These are phyloP conservation scores for Psix sp. DNA, from an alignment of 1,140 invertebrate genomes.

Conservation along the genomic window DNA sequence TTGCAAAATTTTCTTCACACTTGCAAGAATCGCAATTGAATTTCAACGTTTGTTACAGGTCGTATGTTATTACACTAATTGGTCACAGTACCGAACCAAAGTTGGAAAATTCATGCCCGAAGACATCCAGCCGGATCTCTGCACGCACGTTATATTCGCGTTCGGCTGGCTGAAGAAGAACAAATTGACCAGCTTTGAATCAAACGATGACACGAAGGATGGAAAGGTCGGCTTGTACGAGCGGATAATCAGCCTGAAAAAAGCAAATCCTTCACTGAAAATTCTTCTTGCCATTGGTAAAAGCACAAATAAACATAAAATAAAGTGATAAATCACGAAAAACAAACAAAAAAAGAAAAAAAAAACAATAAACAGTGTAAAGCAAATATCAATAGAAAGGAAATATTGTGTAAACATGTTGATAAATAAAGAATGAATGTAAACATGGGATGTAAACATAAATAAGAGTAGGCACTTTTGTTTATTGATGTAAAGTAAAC, in stretches of 20 bases:
- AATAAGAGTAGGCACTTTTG: too few species aligned
- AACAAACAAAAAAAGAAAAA: too few species aligned
- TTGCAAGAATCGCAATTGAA: not conserved
- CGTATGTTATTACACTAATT: constrained; percentile 98
- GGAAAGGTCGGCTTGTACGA: constrained; percentile 94
- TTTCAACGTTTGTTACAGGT: constrained; percentile 77
- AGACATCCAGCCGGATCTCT: constrained; percentile 95
- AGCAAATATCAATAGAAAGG: too few species aligned
- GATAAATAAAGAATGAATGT: too few species aligned
- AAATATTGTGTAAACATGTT: too few species aligned
- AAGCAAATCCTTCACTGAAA: constrained; percentile 93
- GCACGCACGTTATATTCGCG: constrained; percentile 96
- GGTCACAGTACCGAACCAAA: constrained; percentile 96
- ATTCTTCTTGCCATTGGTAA: constrained; percentile 92
- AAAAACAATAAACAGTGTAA: too few species aligned
- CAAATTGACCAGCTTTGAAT: constrained; percentile 92
- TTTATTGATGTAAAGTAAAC: too few species aligned
- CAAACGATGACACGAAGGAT: constrained; percentile 94
- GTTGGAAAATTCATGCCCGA: constrained; percentile 95
- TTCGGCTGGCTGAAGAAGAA: constrained; percentile 98
- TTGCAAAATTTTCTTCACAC: constrained; percentile 14
- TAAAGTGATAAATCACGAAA: too few species aligned
- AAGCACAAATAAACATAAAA: constrained; percentile 58
- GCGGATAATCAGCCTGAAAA: constrained; percentile 88
- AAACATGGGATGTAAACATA: too few species aligned